phyloP scores from a whole-genome alignment of 2,113 vertebrate species.

The Xenus cinereus region DNA sequence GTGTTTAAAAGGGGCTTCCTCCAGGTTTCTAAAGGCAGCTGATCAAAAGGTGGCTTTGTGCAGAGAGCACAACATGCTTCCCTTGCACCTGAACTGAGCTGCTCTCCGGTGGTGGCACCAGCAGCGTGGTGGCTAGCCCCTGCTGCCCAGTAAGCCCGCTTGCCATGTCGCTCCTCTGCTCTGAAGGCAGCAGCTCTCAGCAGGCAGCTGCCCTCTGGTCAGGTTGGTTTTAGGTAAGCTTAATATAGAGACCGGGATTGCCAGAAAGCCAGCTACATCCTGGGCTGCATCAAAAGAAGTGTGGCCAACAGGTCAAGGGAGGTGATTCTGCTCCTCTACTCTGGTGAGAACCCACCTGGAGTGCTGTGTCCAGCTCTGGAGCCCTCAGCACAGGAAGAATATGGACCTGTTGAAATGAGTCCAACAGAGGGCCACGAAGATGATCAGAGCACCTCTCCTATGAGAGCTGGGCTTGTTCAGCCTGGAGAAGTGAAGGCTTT shows the following conservation, averaged over 20 bases:
- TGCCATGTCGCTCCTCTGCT: accelerated
- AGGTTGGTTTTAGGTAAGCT: background rate
- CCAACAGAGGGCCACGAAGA: too few species aligned
- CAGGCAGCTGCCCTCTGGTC: background rate
- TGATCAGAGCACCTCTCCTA: too few species aligned
- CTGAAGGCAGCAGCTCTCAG: background rate
- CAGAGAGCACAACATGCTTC: background rate
- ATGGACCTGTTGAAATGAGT: too few species aligned
- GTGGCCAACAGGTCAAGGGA: too few species aligned
- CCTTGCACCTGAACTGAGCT: background rate
- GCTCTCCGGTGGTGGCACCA: background rate
- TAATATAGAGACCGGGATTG: background rate
- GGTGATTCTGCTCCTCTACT: too few species aligned
- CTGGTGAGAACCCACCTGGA: too few species aligned
- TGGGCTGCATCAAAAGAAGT: too few species aligned
- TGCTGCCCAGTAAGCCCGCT: accelerated
- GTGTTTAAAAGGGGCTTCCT: background rate
- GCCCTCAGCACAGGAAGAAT: too few species aligned
- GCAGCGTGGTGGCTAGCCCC: background rate
- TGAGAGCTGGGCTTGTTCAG: too few species aligned
- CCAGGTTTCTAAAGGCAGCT: background rate
- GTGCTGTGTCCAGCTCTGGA: too few species aligned
- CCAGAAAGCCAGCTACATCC: too few species aligned
- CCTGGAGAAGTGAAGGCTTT: too few species aligned
- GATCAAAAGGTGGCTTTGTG: background rate